Conservation (phyloP, 92 coral and sea anemone species). For the Meandrina meandrites region DNA sequence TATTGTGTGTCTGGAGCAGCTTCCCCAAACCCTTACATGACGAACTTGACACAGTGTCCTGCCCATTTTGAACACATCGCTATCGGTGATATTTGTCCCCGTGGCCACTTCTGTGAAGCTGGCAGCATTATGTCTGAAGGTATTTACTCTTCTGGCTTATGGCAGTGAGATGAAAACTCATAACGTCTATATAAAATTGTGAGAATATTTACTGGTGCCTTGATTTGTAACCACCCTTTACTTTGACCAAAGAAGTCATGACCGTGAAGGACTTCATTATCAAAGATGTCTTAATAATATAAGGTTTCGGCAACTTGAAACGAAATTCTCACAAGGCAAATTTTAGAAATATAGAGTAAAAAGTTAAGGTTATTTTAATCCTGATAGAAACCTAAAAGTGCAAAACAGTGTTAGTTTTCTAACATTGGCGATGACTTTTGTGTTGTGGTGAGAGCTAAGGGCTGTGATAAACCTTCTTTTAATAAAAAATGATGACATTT, state of each 20-base stretch:
- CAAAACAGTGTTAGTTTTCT: background rate
- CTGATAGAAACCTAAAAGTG: background rate
- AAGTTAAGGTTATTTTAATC: background rate
- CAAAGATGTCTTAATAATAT: no score
- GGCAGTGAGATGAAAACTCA: background rate
- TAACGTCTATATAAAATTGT: background rate
- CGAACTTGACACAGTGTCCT: constrained; percentile 93
- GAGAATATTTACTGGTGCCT: background rate
- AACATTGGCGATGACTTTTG: background rate
- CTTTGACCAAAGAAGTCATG: background rate
- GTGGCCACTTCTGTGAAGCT: constrained; percentile 78
- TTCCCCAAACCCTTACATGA: constrained; percentile 85
- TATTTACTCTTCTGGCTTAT: background rate
- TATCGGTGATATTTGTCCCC: constrained; percentile 88
- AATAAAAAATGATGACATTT: background rate
- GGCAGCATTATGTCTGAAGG: constrained; percentile 82
- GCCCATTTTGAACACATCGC: constrained; percentile 80
- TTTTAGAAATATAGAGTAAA: background rate
- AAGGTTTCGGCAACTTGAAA: background rate
- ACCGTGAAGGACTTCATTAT: background rate
- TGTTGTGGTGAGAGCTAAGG: background rate
- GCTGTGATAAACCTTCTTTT: background rate
- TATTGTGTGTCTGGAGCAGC: constrained; percentile 94
- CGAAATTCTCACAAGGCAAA: background rate
- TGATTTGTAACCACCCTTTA: background rate